phyloP scores from a whole-genome alignment of 2,113 vertebrate species.

The Onychorhynchus coronatus region DNA sequence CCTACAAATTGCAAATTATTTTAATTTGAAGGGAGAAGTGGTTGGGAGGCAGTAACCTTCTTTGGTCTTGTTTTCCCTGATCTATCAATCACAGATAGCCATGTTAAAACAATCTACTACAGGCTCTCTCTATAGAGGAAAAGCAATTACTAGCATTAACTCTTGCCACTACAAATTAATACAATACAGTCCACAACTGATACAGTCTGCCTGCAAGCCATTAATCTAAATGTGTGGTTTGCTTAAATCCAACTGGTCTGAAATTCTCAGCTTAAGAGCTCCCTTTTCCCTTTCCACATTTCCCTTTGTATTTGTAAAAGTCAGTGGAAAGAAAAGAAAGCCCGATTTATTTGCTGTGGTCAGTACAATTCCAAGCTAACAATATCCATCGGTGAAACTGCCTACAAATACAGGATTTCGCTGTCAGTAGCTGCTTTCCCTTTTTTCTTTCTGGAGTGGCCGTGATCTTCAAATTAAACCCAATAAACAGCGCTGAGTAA shows the following conservation, averaged over 20 bases:
- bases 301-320: background rate
- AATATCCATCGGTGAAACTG: background rate
- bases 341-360: background rate
- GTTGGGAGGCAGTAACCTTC: slow-evolving; percentile 48
- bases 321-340: background rate
- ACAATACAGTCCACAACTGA: slow-evolving; percentile 6
- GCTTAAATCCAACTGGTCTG: background rate
- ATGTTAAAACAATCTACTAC: slow-evolving; percentile 48
- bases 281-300: background rate
- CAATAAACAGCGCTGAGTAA: background rate
- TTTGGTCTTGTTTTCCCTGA: slow-evolving; percentile 55
- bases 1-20: slow-evolving; percentile 55
- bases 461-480: slow-evolving; percentile 2
- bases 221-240: background rate
- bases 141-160: slow-evolving; percentile 56
- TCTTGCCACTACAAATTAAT: slow-evolving; percentile 50
- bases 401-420: slow-evolving; percentile 1
- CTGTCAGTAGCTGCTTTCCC: background rate
- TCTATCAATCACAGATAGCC: slow-evolving; percentile 58
- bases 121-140: slow-evolving; percentile 29
- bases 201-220: background rate
- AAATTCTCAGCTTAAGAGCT: background rate
- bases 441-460: background rate
- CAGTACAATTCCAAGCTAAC: background rate
- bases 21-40: slow-evolving; percentile 36